Evolutionary conservation across 2,113 vertebrate species (phyloP), one percentile per base, ranked within the genome.

Genomic region (Tichodroma muraria): DNA sequence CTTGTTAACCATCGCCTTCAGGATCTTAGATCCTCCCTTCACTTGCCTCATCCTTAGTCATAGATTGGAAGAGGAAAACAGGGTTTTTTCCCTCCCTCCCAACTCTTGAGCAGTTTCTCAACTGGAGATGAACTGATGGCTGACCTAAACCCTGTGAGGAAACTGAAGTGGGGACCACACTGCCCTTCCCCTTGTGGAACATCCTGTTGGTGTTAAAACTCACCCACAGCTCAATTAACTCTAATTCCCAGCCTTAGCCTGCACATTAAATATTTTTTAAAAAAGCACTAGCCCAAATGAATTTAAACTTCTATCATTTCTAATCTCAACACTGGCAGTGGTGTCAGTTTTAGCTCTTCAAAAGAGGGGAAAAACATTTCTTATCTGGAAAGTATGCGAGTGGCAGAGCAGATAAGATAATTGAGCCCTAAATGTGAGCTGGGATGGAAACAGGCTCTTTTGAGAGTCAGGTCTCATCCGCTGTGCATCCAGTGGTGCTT

Each of bases 21-120:
- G 94, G 80, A 93, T 93, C 90, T 96, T 52, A 88, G 95, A 95
- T 95, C 95, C 95, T 96, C 96, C 94, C 94, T 90, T 83, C 0
- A 21, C 93, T 96, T 95, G 95, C 94, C 90, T 96, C 96, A 96
- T 96, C 88, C 90, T 96, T 95, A 95, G 95, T 96, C 96, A 96
- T 73, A 93, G 80, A 35, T 75, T 96, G 90, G 94, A 96, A 95
- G 69, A 94, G 92, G 88, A 87, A 95, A 93, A 96, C 88, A 90
- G 90, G 68, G 70, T 57, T 69, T 79, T 44, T 50, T 4, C 2
- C 25, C 40, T 50, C 50, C 71, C 87, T 38, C 79, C 92, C 80
- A 63, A 6, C 85, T 93, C 85, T 38, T 45, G 20, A 53, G 76
- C 64, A 60, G 80, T 90, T 95, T 96, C 71, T 94, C 88, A 88